Evolutionary conservation across 2,113 vertebrate species (phyloP), one percentile per base, ranked within the genome.

Genomic region (Arizona elegans): DNA sequence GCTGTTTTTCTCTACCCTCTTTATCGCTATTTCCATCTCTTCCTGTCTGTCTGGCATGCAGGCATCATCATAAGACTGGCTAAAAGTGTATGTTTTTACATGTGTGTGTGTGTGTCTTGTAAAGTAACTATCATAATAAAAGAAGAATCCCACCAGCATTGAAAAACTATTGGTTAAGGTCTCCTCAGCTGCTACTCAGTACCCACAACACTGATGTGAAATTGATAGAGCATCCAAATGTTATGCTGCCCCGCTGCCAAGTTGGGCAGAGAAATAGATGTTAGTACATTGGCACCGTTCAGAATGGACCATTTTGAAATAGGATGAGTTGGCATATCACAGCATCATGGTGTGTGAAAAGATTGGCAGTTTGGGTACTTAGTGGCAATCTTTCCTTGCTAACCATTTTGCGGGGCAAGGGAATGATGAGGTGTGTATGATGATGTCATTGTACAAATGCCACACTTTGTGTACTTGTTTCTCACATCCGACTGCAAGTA

Each of bases 21-120:
- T 9, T 87, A 93, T 93, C 92, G 1, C 89, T 87, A 53, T 86
- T 90, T 93, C 56, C 92, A 90, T 93, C 92, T 90, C 75, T 90
- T 87, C 89, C 92, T 93, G 92, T 87, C 75, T 62, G 88, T 65
- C 92, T 93, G 88, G 92, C 50, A 87, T 53, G 54, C 92, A 86
- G 56, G 88, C 33, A 52, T 93, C 70, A 7, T 47, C 87, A 89
- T 65, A 93, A 93, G 89, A 50, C 89, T 86, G 23, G 75, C 5
- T 93, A 89, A 90, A 87, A 81, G 12, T 11, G 5, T 81, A 5
- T n/a, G 21, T n/a, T 5, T 70, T n/a, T 33, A 33, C 6, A 12
- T n/a, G 8, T 9, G 26, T 24, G 26, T 26, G 23, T 12, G 23
- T 58, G 13, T 13, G 33, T 29, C 38, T 59, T 29, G 8, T 81